phyloP scores from a whole-genome alignment of 2,888 invertebrate genomes.

The Megalurothrips usitatus region DNA sequence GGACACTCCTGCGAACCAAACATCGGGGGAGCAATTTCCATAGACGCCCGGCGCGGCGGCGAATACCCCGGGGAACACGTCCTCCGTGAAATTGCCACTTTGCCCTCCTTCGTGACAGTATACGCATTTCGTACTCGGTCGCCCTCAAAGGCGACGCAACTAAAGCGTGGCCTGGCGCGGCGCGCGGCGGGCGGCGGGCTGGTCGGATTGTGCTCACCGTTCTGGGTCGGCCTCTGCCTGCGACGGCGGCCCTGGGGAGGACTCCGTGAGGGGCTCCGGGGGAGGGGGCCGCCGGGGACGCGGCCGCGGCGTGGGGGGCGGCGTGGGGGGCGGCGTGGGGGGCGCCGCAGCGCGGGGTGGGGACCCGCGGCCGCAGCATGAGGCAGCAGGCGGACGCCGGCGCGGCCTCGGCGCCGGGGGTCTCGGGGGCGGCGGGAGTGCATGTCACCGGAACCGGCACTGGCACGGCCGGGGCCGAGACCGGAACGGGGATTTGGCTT shows the following conservation, averaged over 20 bases:
- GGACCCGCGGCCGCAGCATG: background rate
- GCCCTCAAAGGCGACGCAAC: too few species aligned
- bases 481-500: conserved; percentile 5
- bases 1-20: background rate
- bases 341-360: background rate
- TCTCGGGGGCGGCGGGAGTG: conserved; percentile 3
- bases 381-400: background rate
- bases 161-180: too few species aligned
- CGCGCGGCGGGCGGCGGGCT: too few species aligned
- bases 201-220: too few species aligned
- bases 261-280: background rate
- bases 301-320: background rate
- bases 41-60: too few species aligned
- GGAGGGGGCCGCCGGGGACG: background rate
- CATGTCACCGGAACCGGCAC: conserved; percentile 9
- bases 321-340: background rate
- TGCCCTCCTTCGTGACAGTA: too few species aligned
- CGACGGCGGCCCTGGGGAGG: too few species aligned
- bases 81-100: too few species aligned
- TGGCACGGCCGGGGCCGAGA: background rate
- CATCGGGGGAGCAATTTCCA: too few species aligned
- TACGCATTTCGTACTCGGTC: too few species aligned
- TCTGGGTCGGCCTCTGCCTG: too few species aligned
- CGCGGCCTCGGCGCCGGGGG: background rate
- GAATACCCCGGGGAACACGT: too few species aligned